Conservation (phyloP, 2,797 vertebrate genomes). For the Dryobates pubescens region DNA sequence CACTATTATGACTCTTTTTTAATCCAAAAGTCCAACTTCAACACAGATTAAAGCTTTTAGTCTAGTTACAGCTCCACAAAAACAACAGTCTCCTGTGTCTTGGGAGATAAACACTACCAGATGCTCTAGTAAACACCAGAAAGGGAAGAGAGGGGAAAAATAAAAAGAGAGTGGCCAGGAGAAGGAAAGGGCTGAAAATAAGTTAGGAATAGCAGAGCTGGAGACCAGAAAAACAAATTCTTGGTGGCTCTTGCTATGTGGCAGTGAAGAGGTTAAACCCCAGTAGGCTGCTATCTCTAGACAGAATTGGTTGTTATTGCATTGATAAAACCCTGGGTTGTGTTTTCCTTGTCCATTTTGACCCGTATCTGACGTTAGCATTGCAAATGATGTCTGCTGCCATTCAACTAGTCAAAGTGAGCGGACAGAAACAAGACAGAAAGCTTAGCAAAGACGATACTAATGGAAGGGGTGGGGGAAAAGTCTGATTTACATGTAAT, state of each 20-base stretch:
- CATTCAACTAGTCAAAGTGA: slow-evolving; percentile 58
- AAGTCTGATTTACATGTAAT: slow-evolving; percentile 66
- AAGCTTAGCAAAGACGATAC: slow-evolving; percentile 45
- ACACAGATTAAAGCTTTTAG: slow-evolving; percentile 56
- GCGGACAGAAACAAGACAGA: slow-evolving; percentile 57
- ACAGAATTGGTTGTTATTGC: slow-evolving; percentile 63
- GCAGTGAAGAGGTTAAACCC: slow-evolving; percentile 65
- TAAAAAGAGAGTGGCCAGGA: background rate
- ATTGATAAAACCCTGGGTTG: slow-evolving; percentile 61
- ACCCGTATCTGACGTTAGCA: slow-evolving; percentile 68
- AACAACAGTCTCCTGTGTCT: slow-evolving; percentile 46
- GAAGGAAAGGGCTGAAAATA: background rate
- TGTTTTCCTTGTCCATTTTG: slow-evolving; percentile 73
- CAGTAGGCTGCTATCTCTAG: slow-evolving; percentile 37
- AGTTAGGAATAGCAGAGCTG: background rate
- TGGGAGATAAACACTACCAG: slow-evolving; percentile 62
- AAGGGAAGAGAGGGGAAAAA: background rate
- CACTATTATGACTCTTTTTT: slow-evolving; percentile 39
- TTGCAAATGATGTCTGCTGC: slow-evolving; percentile 69
- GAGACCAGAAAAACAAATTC: background rate
- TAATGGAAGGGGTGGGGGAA: slow-evolving; percentile 65
- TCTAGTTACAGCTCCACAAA: slow-evolving; percentile 57
- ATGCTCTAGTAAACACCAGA: slow-evolving; percentile 53
- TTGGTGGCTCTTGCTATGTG: background rate
- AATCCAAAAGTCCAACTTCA: slow-evolving; percentile 46